Conservation (phyloP, 2,797 vertebrate genomes). For the Falco peregrinus region DNA sequence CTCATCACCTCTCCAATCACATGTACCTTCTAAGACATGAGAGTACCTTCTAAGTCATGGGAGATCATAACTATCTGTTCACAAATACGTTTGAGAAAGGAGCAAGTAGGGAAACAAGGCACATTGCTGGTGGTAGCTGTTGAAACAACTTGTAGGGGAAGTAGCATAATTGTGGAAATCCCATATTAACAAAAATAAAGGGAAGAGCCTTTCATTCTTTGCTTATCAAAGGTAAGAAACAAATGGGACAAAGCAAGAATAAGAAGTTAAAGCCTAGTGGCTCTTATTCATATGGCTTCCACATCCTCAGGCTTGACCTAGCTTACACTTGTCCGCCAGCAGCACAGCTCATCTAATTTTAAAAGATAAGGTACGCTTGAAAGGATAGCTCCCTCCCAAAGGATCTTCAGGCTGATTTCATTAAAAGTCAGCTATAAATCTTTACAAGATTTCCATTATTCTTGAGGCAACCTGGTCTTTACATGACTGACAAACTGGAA, state of each 20-base stretch:
- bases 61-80: not conserved
- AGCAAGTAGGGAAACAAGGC: not conserved
- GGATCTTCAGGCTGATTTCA: not conserved
- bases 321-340: not conserved
- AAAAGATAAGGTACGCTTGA: not conserved
- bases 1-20: not conserved
- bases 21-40: not conserved
- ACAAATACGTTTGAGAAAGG: not conserved
- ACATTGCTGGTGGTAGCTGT: not conserved
- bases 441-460: slow-evolving; percentile 6
- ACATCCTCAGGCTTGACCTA: not conserved
- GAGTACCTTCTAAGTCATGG: not conserved
- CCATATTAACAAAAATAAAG: not conserved
- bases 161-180: not conserved
- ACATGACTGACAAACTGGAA: not conserved
- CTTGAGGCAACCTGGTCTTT: not conserved
- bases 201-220: not conserved
- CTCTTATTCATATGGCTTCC: not conserved
- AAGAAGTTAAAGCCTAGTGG: not conserved
- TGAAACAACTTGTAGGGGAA: not conserved
- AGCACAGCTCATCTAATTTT: not conserved
- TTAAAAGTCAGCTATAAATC: slow-evolving; percentile 19
- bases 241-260: not conserved
- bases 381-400: not conserved
- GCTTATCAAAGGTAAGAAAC: not conserved